Percentiles rank a stretch among this genome's conserved stretches.
Conservation (phyloP, 2,888 invertebrate genomes). For the Gymnoscelis rufifasciata region DNA sequence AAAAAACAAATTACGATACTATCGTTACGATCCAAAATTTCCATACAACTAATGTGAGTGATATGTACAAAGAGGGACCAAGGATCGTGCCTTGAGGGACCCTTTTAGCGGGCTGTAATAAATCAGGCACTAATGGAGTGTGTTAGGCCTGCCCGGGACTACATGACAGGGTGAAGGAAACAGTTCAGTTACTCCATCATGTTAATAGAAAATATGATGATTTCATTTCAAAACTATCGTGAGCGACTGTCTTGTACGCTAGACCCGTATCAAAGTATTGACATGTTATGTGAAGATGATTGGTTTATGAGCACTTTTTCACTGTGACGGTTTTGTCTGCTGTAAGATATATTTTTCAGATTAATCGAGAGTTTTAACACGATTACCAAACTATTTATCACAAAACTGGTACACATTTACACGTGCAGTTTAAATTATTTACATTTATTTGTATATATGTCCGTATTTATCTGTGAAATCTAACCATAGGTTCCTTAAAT, state of each 20-base stretch:
- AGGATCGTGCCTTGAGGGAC: slow-evolving; percentile 63
- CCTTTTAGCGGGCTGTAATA: slow-evolving; percentile 71
- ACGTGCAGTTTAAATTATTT: no score
- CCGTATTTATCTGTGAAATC: no score
- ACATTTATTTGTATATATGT: not conserved
- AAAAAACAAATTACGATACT: slow-evolving; percentile 47
- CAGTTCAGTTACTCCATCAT: slow-evolving; percentile 7
- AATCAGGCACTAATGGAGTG: slow-evolving; percentile 74
- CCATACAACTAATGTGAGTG: slow-evolving; percentile 68
- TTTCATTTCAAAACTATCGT: not conserved
- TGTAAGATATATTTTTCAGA: no score
- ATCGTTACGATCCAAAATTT: slow-evolving; percentile 51
- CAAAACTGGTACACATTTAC: no score
- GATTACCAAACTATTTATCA: no score
- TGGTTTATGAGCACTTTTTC: no score
- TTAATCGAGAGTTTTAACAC: no score
- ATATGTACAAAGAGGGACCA: slow-evolving; percentile 60
- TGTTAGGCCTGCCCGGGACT: slow-evolving; percentile 52
- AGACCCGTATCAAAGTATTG: no score
- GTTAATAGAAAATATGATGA: not conserved
- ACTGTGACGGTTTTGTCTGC: no score
- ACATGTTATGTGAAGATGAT: no score
- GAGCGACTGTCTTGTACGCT: not conserved
- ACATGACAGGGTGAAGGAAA: slow-evolving; percentile 1
- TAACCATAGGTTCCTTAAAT: no score